Base-by-base conservation (phyloP, 2,113 vertebrate genomes). In the Varanus komodoensis region DNA sequence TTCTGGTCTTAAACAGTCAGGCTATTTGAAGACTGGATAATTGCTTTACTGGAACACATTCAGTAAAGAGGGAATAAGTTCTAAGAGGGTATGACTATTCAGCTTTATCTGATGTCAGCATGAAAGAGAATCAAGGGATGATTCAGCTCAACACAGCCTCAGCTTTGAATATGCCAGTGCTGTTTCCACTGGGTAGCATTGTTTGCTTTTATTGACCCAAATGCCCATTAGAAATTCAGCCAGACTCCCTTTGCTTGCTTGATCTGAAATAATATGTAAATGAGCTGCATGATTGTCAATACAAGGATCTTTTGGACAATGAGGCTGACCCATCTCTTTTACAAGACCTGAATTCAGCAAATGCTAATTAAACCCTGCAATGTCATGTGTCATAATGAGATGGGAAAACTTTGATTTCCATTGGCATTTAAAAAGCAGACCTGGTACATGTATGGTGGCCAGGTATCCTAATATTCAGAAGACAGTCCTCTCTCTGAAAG, bases 111-210 rank as follows among this genome's bases (percentile, higher is more conserved):
- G 71, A 77, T 89, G 25, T 57, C 88, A 61, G 17, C 88, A 82
- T 86, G 87, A 90, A 91, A 91, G 64, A 84, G 14, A 92, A 79
- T 54, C 5, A 94, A 94, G 29, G 80, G 78, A 92, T 92, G 91
- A 94, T 38, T 94, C 91, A 91, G 93, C 91, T 89, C 92, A 89
- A 94, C 92, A 68, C 90, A 93, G 27, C 3, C 32, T 78, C n/a
- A 77, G 74, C 6, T 80, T 80, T 82, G 68, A 90, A 88, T 87
- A 87, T 64, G 73, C 9, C 64, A 88, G 34, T 8, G 91, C 52
- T 91, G 90, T 86, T 92, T 92, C 54, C 48, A 75, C 81, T 84
- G 64, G 86, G 50, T 21, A n/a, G 69, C 67, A 73, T 54, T 38
- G 27, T 52, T 87, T 69, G 74, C 7, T 87, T 93, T 92, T 71